These are phyloP conservation scores for Erebia epiphron DNA, from an alignment of 2,888 invertebrate genomes.

Conservation along the genomic window DNA sequence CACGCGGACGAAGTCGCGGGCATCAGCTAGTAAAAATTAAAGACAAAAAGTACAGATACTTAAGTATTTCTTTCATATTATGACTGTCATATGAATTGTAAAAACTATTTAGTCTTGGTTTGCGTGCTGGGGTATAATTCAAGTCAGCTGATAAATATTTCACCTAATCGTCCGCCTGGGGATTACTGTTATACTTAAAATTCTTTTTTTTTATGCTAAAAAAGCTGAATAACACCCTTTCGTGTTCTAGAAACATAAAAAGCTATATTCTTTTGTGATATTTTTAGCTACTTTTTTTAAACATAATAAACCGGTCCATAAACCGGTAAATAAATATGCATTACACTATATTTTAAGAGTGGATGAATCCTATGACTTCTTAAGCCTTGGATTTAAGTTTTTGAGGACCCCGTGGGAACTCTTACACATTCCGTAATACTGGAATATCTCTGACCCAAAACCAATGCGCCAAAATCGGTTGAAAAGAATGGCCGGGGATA, in stretches of 20 bases:
- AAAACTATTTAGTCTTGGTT: slow-evolving; percentile 5
- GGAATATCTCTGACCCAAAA: too few species aligned
- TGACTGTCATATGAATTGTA: neutral
- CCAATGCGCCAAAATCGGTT: too few species aligned
- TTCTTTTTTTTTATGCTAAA: neutral
- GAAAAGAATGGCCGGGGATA: too few species aligned
- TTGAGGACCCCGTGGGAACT: too few species aligned
- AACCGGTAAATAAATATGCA: neutral
- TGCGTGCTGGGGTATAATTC: slow-evolving; percentile 1
- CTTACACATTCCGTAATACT: too few species aligned
- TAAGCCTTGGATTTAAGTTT: too few species aligned
- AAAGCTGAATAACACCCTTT: slow-evolving; percentile 1
- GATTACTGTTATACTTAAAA: slow-evolving; percentile 5
- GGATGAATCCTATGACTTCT: too few species aligned
- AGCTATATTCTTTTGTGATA: neutral
- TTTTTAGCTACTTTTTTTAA: neutral
- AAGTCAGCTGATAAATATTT: slow-evolving; percentile 13
- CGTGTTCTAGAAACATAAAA: slow-evolving; percentile 10
- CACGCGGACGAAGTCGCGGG: too few species aligned
- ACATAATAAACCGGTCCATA: too few species aligned
- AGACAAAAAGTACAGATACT: too few species aligned
- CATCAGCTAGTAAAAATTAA: too few species aligned
- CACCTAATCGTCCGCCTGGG: slow-evolving; percentile 5
- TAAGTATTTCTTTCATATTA: neutral
- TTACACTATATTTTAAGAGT: neutral